phyloP scores from a whole-genome alignment of 2,113 vertebrate genomes.

The Neopipo cinnamomea region DNA sequence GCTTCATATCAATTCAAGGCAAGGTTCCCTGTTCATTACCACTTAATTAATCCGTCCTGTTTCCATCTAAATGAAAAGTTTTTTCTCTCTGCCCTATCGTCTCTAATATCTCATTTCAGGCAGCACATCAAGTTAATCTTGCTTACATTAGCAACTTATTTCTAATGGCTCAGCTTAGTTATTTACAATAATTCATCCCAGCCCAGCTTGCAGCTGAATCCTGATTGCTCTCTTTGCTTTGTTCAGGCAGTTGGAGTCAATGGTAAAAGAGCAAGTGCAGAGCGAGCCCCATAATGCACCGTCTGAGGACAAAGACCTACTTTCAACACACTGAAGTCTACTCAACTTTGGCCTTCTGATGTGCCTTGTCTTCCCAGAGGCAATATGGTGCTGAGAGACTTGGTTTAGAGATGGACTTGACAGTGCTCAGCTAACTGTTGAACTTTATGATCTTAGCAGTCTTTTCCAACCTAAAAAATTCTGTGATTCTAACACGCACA shows the following conservation, averaged over 20 bases:
- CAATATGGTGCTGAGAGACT: not conserved
- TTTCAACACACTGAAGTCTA: not conserved
- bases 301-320: not conserved
- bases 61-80: constrained; percentile 62
- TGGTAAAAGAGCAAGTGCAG: not conserved
- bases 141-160: constrained; percentile 63
- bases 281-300: fast-evolving
- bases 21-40: constrained; percentile 54
- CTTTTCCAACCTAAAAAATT: not conserved
- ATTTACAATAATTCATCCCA: constrained; percentile 28
- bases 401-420: not conserved
- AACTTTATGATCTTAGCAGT: not conserved
- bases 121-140: constrained; percentile 63
- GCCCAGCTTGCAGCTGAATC: not conserved
- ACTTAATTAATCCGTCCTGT: constrained; percentile 66
- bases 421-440: not conserved
- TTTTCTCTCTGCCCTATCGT: constrained; percentile 57
- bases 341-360: not conserved
- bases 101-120: constrained; percentile 65
- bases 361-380: not conserved
- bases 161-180: constrained; percentile 39
- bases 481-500: not conserved
- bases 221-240: not conserved
- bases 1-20: constrained; percentile 44
- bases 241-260: not conserved